Base-by-base conservation (phyloP, 2,797 vertebrate species). In the Babyrousa celebensis region DNA sequence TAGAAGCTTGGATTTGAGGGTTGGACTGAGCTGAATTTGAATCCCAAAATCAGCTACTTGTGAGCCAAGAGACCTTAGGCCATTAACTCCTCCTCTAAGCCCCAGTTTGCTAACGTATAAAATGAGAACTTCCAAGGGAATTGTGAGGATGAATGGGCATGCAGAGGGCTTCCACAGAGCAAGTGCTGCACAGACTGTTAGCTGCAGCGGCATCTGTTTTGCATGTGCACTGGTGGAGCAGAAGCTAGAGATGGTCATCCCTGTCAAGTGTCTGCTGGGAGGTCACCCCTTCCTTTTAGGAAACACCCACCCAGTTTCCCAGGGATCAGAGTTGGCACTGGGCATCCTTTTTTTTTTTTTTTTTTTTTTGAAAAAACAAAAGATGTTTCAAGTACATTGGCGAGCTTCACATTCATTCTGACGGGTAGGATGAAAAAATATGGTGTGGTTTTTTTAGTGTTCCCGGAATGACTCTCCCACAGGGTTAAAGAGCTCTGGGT, bases 91-190 rank as follows among this genome's bases (percentile, higher is more conserved):
- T 68, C 58, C 54, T 43, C 21, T 71, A 70, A 77, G 36, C 86
- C 72, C 93, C 67, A 36, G 75, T 94, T 95, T 90, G 63, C n/a
- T 92, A 12, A 4, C 85, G 52, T 95, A 18, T 92, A 89, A 84
- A 78, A 18, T 70, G 54, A 58, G 65, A 85, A 77, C 78, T 93
- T 95, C 60, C 21, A 29, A 67, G 88, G 79, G 68, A 54, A 88
- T 43, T 65, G 8, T 52, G 60, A 72, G 23, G 12, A 58, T 56
- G 8, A 20, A 58, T 27, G 25, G 43, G 25, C 14, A 6, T 27
- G 7, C 20, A 29, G 12, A 52, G 80, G 62, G 23, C 83, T 8
- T 82, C 40, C 70, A 9, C 17, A 17, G 48, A 54, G 18, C 78
- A 48, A 21, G 40, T 21, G 60, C 32, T 58, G 23, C 18, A 0